A percentile compares a stretch with the other conserved stretches of the same genome.
Conservation (phyloP, 2,888 invertebrate genomes). For the Oscheius sp. region DNA sequence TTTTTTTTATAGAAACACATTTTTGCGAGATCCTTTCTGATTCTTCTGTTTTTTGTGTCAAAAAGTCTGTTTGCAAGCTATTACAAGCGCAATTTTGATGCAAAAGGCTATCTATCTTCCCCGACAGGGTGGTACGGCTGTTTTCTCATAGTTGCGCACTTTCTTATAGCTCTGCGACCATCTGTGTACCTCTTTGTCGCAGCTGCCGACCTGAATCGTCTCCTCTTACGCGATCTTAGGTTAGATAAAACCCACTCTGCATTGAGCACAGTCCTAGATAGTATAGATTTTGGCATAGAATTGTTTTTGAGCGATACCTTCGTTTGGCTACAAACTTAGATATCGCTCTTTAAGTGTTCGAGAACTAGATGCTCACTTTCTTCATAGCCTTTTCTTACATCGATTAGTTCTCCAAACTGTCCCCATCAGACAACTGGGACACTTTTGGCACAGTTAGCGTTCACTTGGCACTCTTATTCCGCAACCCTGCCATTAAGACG, state of each 20-base stretch:
- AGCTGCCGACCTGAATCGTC: constrained; percentile 36
- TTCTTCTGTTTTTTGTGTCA: background rate
- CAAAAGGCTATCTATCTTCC: background rate
- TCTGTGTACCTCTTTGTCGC: constrained; percentile 32
- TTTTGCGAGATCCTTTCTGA: constrained; percentile 3
- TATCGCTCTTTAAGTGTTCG: no score
- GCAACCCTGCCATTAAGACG: constrained; percentile 32
- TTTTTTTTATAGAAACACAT: no score
- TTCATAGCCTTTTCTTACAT: no score
- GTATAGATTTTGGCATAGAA: background rate
- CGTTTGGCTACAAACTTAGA: no score
- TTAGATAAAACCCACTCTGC: constrained; percentile 4
- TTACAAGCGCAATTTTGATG: constrained; percentile 24
- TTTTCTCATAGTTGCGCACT: constrained; percentile 17
- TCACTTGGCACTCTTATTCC: constrained; percentile 12
- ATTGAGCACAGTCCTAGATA: background rate
- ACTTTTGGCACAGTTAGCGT: no score
- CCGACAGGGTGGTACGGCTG: background rate
- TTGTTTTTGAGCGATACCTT: background rate
- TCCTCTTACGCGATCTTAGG: constrained; percentile 19
- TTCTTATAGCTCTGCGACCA: constrained; percentile 11
- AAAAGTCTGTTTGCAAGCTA: constrained; percentile 27
- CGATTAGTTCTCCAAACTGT: no score
- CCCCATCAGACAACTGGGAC: no score
- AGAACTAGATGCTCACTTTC: no score